These are phyloP conservation scores for Micromys minutus DNA, from an alignment of 2,113 vertebrate species.

Conservation along the genomic window DNA sequence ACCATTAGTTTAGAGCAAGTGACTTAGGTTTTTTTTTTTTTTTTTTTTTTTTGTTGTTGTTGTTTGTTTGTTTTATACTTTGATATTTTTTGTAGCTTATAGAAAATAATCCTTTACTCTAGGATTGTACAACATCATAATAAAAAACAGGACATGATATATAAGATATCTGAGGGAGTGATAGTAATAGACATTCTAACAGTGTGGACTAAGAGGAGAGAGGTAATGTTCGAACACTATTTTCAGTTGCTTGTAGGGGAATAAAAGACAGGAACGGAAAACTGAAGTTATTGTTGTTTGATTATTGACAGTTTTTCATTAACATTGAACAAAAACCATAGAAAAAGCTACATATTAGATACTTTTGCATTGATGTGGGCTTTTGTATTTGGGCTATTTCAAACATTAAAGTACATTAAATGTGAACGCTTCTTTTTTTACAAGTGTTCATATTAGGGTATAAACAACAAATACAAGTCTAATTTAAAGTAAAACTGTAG, in stretches of 20 bases:
- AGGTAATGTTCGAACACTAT: neutral
- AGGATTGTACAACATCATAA: neutral
- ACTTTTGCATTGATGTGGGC: neutral
- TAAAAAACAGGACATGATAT: neutral
- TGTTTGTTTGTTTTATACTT: neutral
- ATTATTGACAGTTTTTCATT: neutral
- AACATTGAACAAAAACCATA: constrained; percentile 7
- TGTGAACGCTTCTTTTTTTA: neutral
- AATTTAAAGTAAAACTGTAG: constrained; percentile 21
- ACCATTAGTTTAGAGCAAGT: neutral
- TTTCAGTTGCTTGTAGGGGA: neutral
- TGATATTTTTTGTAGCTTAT: neutral
- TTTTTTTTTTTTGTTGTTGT: neutral
- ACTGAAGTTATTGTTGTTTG: too few relatives aligned
- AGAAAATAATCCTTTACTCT: neutral
- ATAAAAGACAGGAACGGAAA: neutral
- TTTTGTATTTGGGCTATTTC: neutral
- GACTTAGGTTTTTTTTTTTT: neutral
- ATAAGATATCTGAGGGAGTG: neutral
- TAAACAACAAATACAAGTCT: neutral
- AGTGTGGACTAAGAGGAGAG: neutral
- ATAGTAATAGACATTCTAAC: neutral
- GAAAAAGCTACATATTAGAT: neutral
- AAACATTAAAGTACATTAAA: constrained; percentile 23
- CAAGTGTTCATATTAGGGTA: neutral